Conservation (phyloP, 2,797 vertebrate species). For the Anisognathus igniventris region DNA sequence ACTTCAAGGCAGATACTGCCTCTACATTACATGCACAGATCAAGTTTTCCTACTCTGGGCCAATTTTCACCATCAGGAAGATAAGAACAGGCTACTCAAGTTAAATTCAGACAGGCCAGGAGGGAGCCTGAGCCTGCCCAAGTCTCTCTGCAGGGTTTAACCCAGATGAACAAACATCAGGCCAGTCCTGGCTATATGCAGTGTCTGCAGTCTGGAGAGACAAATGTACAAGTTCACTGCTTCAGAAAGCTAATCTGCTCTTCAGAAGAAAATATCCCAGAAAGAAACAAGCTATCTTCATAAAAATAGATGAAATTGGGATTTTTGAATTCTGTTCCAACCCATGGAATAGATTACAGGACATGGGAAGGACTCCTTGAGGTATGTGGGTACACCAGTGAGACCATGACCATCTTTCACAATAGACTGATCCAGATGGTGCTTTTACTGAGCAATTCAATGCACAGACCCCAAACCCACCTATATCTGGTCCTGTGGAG, state of each 20-base stretch:
- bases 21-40: neutral
- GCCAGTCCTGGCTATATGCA: neutral
- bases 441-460: neutral
- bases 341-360: neutral
- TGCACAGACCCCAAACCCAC: neutral
- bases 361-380: neutral
- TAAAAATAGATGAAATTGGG: neutral
- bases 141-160: neutral
- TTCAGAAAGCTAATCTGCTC: neutral
- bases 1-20: neutral
- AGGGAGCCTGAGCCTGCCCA: neutral
- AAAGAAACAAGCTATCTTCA: neutral
- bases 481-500: neutral
- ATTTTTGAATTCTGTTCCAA: neutral
- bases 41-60: neutral
- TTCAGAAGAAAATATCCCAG: neutral
- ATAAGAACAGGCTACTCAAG: neutral
- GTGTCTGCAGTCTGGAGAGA: neutral
- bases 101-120: neutral
- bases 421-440: accelerated
- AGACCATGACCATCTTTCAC: neutral
- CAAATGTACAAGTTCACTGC: neutral
- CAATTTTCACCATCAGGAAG: neutral
- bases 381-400: neutral
- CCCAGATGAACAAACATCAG: neutral